Evolutionary conservation across 2,888 invertebrate species (phyloP), one percentile per base, ranked within the genome.

Genomic region (Diabrotica balteata): DNA sequence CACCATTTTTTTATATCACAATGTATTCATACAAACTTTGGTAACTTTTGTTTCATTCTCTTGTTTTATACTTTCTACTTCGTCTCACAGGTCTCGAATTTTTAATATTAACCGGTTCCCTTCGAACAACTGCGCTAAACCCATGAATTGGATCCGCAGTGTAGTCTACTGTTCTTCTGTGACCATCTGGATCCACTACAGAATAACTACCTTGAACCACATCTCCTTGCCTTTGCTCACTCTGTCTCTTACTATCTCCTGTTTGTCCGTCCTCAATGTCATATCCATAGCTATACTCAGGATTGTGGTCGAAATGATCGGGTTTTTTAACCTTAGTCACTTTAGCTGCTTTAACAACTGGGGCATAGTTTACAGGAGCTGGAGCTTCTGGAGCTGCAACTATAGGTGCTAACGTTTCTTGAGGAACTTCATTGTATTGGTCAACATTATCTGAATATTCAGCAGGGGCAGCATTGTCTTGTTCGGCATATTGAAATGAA

Each of bases 71-170:
- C 85, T 74, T 86, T 5, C 51, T 51, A 51, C 51, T 51, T 9
- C 22, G 8, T 22, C 17, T 51, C 7, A 22, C 51, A 51, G 9
- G 22, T 51, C 22, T 51, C 7, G 51, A 86, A 0, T 83, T 84
- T 72, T 78, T 76, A 11, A 77, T 76, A 0, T 86, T 86, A 0
- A 84, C 74, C 1, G 90, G 88, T 73, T 88, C 89, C 75, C 87
- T 87, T 82, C 87, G 88, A 0, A 90, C 90, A 54, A 89, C 87
- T 8, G 89, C 89, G 81, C 89, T 89, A 84, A 89, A 89, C 2
- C 89, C 89, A 74, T 88, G 87, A 63, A 86, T 84, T 44, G 89
- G 87, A 78, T 89, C 89, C 22, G 89, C 89, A 47, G 85, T 85
- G 79, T 87, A 87, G 74, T 87, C 86, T 8, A 87, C 87, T 73